A percentile compares a stretch with the other conserved stretches of the same genome.
Conservation (phyloP, 2,797 vertebrate species). For the Astyanax mexicanus region DNA sequence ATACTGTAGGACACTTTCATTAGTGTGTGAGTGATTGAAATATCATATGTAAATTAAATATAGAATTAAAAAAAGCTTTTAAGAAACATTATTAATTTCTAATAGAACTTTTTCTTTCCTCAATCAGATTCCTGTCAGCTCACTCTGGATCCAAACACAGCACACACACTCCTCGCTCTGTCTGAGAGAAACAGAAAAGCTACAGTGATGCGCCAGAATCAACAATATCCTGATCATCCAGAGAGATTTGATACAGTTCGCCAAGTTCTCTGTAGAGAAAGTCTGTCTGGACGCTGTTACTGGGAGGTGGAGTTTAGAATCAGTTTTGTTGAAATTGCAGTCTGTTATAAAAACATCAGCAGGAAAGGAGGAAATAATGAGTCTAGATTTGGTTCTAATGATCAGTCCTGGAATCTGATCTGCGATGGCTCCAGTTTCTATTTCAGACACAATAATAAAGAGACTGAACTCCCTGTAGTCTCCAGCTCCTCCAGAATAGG, state of each 20-base stretch:
- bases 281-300: conserved; percentile 45
- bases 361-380: background rate
- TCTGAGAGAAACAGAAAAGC: conserved; percentile 36
- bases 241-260: conserved; percentile 27
- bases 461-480: background rate
- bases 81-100: background rate
- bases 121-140: conserved; percentile 42
- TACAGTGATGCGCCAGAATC: background rate
- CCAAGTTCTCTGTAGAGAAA: conserved; percentile 47
- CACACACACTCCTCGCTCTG: conserved; percentile 25
- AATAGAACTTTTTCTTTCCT: conserved; percentile 7
- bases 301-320: conserved; percentile 43
- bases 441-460: background rate
- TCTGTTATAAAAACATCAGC: background rate
- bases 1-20: too few relatives aligned
- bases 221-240: conserved; percentile 27
- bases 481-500: background rate
- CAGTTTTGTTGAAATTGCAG: background rate
- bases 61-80: background rate
- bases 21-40: too few relatives aligned
- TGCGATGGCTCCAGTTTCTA: background rate
- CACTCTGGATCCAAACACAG: conserved; percentile 42
- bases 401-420: background rate
- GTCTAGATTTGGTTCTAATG: background rate
- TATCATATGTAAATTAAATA: too few relatives aligned